Conservation (phyloP, 2,797 vertebrate genomes). For the Diplodus sargus region DNA sequence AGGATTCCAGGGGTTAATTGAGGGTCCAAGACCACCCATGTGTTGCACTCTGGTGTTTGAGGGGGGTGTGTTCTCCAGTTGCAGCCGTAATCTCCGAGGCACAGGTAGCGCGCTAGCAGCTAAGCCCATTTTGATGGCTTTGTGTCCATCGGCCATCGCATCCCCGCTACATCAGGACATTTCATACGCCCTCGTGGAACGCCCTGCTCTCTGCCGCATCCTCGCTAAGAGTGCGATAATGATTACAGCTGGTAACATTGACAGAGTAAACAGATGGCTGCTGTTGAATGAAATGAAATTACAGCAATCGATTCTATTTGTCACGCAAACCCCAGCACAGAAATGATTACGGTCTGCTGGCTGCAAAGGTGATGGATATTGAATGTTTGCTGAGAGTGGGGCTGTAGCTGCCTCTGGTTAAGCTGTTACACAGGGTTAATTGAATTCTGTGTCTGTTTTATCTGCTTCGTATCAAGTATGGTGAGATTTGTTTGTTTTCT, state of each 20-base stretch:
- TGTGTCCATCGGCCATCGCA: neutral
- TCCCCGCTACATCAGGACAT: conserved; percentile 40
- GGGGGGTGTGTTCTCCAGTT: neutral
- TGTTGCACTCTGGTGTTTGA: neutral
- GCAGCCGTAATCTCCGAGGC: conserved; percentile 4
- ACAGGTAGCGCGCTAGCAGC: neutral
- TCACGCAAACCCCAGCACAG: conserved; percentile 74
- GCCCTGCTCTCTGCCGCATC: conserved; percentile 49
- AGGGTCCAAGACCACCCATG: neutral
- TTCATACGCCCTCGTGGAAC: conserved; percentile 51
- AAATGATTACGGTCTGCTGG: conserved; percentile 75
- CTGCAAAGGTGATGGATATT: conserved; percentile 76
- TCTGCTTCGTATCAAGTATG: conserved; percentile 41
- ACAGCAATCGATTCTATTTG: conserved; percentile 81
- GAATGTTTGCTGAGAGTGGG: conserved; percentile 66
- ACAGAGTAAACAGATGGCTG: conserved; percentile 79
- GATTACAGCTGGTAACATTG: conserved; percentile 71
- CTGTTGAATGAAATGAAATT: conserved; percentile 81
- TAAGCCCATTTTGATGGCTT: conserved; percentile 20
- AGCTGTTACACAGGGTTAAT: conserved; percentile 64
- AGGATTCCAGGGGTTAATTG: neutral
- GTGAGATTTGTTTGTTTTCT: conserved; percentile 43
- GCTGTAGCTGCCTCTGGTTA: conserved; percentile 50
- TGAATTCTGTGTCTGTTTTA: conserved; percentile 66
- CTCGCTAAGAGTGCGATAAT: conserved; percentile 72